These are phyloP conservation scores for Leptodactylus fallax DNA, from an alignment of 2,797 vertebrate species.

Conservation along the genomic window DNA sequence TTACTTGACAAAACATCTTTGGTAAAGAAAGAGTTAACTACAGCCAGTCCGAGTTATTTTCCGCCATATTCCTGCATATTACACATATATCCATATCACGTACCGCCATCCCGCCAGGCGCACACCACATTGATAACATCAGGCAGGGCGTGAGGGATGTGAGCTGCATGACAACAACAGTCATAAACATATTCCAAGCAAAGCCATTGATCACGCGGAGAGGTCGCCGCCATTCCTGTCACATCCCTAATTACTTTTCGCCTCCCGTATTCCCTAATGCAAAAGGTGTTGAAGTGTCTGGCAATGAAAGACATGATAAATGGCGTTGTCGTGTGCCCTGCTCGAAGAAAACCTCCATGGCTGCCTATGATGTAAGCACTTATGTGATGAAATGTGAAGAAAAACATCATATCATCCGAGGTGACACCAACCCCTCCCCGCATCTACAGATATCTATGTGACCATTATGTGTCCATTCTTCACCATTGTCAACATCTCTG, in stretches of 20 bases:
- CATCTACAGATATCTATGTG: too few relatives aligned
- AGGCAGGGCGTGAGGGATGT: neutral
- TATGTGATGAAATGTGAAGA: too few relatives aligned
- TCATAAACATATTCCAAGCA: slow-evolving; percentile 47
- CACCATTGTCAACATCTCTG: neutral
- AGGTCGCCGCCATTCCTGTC: slow-evolving; percentile 57
- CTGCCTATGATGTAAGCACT: neutral
- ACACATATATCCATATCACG: neutral
- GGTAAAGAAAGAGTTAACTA: too few relatives aligned
- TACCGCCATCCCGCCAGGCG: too few relatives aligned
- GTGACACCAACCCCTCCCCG: neutral
- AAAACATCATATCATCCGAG: neutral
- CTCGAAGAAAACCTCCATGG: slow-evolving; percentile 18
- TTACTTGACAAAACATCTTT: too few relatives aligned
- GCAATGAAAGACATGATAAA: slow-evolving; percentile 47
- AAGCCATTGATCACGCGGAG: slow-evolving; percentile 58
- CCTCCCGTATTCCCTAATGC: slow-evolving; percentile 54
- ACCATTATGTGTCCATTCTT: too few relatives aligned
- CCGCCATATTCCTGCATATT: too few relatives aligned
- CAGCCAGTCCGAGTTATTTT: too few relatives aligned
- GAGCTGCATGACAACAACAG: slow-evolving; percentile 42
- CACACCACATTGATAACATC: neutral
- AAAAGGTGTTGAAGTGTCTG: slow-evolving; percentile 49
- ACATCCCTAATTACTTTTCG: slow-evolving; percentile 57
- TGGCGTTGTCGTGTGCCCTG: slow-evolving; percentile 28